These are phyloP conservation scores for Myiagra hebetior DNA, from an alignment of 2,113 vertebrate species.

Conservation along the genomic window DNA sequence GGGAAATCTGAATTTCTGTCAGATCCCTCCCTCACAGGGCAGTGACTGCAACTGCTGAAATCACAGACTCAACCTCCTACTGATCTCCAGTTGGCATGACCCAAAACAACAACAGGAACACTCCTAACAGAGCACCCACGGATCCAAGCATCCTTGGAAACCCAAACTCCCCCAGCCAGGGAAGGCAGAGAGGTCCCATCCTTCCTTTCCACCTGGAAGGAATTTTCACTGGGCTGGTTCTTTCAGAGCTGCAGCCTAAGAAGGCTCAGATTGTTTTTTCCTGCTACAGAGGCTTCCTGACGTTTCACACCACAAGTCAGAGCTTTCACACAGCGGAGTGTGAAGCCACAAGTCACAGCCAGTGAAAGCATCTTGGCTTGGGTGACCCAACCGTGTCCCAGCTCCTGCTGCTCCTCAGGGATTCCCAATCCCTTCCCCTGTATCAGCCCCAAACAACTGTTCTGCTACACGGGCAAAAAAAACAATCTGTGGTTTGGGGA, in stretches of 20 bases:
- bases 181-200: background rate
- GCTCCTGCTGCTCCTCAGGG: background rate
- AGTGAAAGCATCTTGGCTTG: background rate
- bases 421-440: background rate
- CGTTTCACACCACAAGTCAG: background rate
- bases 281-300: background rate
- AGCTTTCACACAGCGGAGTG: background rate
- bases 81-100: fast-evolving
- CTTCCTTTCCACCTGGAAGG: background rate
- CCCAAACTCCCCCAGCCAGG: background rate
- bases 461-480: background rate
- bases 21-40: background rate
- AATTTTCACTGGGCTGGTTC: fast-evolving
- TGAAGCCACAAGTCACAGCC: background rate
- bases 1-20: fast-evolving
- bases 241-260: background rate
- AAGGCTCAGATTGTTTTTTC: background rate
- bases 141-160: background rate
- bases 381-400: background rate
- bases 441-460: fast-evolving
- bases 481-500: background rate
- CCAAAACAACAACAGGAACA: fast-evolving
- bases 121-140: background rate
- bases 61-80: background rate
- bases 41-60: background rate